Base-by-base conservation (phyloP, 2,113 vertebrate genomes). In the Actenoides lindsayi region DNA sequence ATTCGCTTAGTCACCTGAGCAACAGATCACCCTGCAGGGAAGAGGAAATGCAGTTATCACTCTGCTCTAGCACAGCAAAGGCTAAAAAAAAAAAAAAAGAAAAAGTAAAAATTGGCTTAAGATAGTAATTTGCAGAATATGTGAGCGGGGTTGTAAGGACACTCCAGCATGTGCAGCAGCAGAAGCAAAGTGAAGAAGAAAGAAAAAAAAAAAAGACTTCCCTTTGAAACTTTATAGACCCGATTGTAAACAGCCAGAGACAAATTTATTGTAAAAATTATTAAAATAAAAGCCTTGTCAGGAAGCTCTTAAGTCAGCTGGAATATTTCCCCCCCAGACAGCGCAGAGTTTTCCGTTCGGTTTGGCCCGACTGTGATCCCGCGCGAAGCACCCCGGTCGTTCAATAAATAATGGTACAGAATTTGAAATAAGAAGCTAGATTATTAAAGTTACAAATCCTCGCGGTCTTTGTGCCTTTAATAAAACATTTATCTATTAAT, bases 381-480 rank as follows among this genome's bases (percentile, higher is more conserved):
- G 79, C 67, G 96, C 96, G 90, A 96, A 96, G 95, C 56, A 95
- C 37, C 63, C 44, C 30, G 20, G 57, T 56, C 42, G 24, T 93
- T 97, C 97, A 96, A 97, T 97, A 97, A 98, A 97, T 96, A 91
- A 93, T 31, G 76, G 87, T 96, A 85, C 76, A 77, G 86, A 97
- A 97, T 94, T 96, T 94, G 95, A 97, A 97, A 79, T 94, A 97
- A 97, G 96, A 94, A 97, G 93, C 89, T 84, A 37, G 92, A 91
- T 97, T 98, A 98, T 98, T 98, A 98, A 98, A 98, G 97, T 97
- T 97, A 98, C 98, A 98, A 98, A 98, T 98, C 97, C 98, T 97
- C 85, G 81, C 84, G 90, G 90, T 97, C 97, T 93, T 97, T 97
- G 94, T 95, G 84, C 85, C 54, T 62, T 98, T 97, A 98, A 98